Base-by-base conservation (phyloP, 2,888 invertebrate species). In the Hipparchia sbordonii region DNA sequence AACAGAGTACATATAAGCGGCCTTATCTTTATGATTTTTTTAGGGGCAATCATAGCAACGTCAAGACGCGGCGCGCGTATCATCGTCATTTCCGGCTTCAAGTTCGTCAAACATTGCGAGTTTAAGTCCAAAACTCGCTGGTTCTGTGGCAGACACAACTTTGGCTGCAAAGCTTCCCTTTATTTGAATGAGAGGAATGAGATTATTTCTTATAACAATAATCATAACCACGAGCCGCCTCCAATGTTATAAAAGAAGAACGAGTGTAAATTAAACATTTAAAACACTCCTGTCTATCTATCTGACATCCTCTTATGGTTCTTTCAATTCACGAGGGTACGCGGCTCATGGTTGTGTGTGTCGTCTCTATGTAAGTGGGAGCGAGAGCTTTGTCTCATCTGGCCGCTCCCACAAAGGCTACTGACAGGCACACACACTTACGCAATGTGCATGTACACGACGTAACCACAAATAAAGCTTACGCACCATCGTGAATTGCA, bases 51-150 rank as follows among this genome's bases (percentile, higher is more conserved):
- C n/a, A 80, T 82, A 68, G 77, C 71, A 9, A 72, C 68, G 5
- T 77, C 79, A 3, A 71, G 74, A 0, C 73, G 80, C 6, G 81
- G 81, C 2, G 76, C 78, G 1, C 76, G 74, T 2, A 71, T 77
- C 7, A 72, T 81, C 10, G 56, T 73, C 33, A 33, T 77, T 6
- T 51, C 51, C 2, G 79, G 80, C 5, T 74, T 76, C 69, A 74
- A 75, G 63, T 81, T 77, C 71, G 67, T 71, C 39, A 68, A 73
- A 6, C 80, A 80, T 8, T 71, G 74, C 6, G 51, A 60, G 5
- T 46, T 0, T 75, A 75, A 5, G n/a, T 39, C 13, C 4, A 79
- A 79, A 39, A 76, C 73, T 4, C 72, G 80, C 7, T 79, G 79
- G 79, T 76, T 76, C 71, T 79, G 79, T 54, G 74, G 75, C 13